phyloP scores from a whole-genome alignment of 2,797 vertebrate genomes.

The Tragopan temminckii region DNA sequence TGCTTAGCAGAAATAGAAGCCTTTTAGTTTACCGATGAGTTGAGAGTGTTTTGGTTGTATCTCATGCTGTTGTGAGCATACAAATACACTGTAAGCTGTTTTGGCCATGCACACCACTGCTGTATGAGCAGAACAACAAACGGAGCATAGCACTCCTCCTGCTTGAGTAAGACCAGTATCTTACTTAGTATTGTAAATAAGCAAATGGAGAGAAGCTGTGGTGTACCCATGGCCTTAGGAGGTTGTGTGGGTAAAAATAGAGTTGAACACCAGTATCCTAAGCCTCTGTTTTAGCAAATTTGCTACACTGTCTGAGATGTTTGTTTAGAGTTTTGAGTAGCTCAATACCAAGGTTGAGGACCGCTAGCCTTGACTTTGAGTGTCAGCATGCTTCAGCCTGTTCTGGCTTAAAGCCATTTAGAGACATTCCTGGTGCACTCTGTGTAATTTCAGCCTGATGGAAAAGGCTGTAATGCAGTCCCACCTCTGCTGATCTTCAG shows the following conservation, averaged over 20 bases:
- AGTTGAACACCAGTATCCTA: neutral
- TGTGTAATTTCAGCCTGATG: conserved; percentile 78
- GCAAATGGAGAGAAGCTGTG: neutral
- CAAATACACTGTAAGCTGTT: neutral
- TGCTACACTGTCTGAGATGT: neutral
- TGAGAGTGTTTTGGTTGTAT: neutral
- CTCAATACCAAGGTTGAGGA: neutral
- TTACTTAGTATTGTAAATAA: neutral
- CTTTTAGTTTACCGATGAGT: neutral
- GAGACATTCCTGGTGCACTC: conserved; percentile 65
- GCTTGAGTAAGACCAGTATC: neutral
- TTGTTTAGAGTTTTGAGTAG: neutral
- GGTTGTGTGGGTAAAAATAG: neutral
- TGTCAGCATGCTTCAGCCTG: conserved; percentile 32
- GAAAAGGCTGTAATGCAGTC: conserved; percentile 63
- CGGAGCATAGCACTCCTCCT: fast-evolving
- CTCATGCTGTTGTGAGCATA: neutral
- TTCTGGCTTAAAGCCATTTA: conserved; percentile 76
- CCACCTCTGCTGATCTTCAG: conserved; percentile 82
- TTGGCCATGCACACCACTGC: neutral
- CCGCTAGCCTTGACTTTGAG: conserved; percentile 24
- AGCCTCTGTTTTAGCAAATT: neutral
- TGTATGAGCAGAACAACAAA: neutral
- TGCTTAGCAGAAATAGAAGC: neutral
- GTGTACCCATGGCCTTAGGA: neutral